Evolutionary conservation across 2,113 vertebrate genomes (phyloP).

Genomic region (Raphicerus campestris): DNA sequence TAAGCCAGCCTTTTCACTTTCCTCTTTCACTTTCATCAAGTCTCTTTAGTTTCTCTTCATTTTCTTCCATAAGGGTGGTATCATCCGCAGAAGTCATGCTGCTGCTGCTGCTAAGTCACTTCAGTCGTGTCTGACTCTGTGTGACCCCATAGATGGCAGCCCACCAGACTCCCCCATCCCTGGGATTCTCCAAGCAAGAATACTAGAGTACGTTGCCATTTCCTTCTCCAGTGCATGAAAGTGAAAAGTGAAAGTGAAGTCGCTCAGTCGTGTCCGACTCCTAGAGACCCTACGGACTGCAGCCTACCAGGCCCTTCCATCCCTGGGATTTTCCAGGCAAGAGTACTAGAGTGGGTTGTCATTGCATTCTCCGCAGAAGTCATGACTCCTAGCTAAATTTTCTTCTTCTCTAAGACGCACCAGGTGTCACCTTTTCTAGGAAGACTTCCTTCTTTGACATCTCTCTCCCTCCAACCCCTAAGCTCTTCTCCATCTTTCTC

Average conservation of each 20-base stretch:
- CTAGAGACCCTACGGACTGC: no score
- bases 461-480: not conserved
- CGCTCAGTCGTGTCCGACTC: accelerated
- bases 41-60: not conserved
- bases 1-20: not conserved
- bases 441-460: not conserved
- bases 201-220: no score
- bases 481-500: not conserved
- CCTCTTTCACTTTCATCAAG: not conserved
- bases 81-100: not conserved
- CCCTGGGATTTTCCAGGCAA: no score
- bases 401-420: not conserved
- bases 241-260: no score
- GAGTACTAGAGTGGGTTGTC: no score
- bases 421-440: not conserved
- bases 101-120: no score
- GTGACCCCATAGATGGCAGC: no score
- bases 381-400: not conserved
- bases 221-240: no score
- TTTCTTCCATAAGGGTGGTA: not conserved
- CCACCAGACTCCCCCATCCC: no score
- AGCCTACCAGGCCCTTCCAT: no score
- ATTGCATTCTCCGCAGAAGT: not conserved
- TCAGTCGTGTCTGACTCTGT: no score
- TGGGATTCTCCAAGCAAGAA: no score